phyloP scores from a whole-genome alignment of 2,888 invertebrate species.

The Ornithoptera priamus region DNA sequence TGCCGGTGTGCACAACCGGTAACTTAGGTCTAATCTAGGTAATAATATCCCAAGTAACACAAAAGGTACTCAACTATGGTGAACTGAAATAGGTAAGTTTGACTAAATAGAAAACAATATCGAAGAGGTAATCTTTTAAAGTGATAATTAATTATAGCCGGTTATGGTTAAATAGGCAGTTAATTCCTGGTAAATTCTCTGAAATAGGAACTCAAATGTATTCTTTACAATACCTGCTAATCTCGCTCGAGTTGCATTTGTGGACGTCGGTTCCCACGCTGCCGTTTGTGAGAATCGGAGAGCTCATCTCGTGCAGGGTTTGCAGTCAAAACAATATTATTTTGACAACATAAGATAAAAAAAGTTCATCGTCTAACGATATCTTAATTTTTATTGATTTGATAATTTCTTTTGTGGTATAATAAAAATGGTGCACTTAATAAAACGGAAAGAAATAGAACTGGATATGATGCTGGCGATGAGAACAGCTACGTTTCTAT shows the following conservation, averaged over 20 bases:
- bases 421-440: too few relatives aligned
- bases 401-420: too few relatives aligned
- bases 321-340: conserved; percentile 26
- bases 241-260: conserved; percentile 19
- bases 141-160: background rate
- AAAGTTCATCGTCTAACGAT: too few relatives aligned
- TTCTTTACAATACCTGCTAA: conserved; percentile 27
- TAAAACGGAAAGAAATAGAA: too few relatives aligned
- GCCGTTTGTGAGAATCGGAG: conserved; percentile 56
- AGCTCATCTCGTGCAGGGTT: conserved; percentile 60
- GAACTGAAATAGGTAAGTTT: too few relatives aligned
- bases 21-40: too few relatives aligned
- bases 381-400: too few relatives aligned
- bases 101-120: background rate
- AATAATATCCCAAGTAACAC: too few relatives aligned
- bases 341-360: background rate
- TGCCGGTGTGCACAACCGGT: too few relatives aligned
- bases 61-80: too few relatives aligned
- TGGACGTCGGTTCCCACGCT: conserved; percentile 50
- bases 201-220: conserved; percentile 30
- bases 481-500: too few relatives aligned
- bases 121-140: background rate
- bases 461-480: too few relatives aligned
- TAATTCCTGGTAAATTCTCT: conserved; percentile 29
- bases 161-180: background rate